phyloP scores from a whole-genome alignment of 2,888 invertebrate species.

The Agonopterix subpropinquella region DNA sequence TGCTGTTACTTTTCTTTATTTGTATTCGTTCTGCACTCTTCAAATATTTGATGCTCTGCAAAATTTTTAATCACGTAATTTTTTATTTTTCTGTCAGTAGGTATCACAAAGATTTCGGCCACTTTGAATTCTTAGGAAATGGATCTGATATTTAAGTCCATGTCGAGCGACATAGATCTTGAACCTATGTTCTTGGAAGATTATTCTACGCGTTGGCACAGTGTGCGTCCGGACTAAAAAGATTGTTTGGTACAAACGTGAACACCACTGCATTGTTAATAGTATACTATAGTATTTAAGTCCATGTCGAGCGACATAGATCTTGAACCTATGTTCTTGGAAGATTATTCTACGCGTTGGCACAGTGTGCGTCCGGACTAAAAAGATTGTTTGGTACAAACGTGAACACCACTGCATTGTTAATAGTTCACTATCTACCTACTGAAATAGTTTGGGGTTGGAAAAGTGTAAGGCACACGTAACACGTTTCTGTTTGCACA shows the following conservation, averaged over 20 bases:
- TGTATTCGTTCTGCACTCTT: no score
- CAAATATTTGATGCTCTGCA: no score
- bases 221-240: conserved; percentile 53
- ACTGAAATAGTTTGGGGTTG: no score
- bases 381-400: conserved; percentile 42
- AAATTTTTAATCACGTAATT: background rate
- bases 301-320: conserved; percentile 46
- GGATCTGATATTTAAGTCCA: conserved; percentile 41
- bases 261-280: no score
- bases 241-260: conserved; percentile 35
- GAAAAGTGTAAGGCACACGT: no score
- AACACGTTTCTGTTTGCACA: no score
- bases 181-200: conserved; percentile 62
- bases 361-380: conserved; percentile 56
- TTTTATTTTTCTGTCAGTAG: background rate
- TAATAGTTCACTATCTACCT: no score
- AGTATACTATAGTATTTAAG: conserved; percentile 28
- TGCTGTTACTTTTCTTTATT: no score
- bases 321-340: conserved; percentile 66
- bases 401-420: no score
- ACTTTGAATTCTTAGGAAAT: conserved; percentile 36
- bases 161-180: conserved; percentile 57
- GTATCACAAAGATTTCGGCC: conserved; percentile 7
- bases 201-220: conserved; percentile 57
- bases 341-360: conserved; percentile 56